A percentile compares a stretch with the other conserved stretches of the same genome.
Conservation (phyloP, 1,140 invertebrate genomes). For the Lasioglossum albipes region DNA sequence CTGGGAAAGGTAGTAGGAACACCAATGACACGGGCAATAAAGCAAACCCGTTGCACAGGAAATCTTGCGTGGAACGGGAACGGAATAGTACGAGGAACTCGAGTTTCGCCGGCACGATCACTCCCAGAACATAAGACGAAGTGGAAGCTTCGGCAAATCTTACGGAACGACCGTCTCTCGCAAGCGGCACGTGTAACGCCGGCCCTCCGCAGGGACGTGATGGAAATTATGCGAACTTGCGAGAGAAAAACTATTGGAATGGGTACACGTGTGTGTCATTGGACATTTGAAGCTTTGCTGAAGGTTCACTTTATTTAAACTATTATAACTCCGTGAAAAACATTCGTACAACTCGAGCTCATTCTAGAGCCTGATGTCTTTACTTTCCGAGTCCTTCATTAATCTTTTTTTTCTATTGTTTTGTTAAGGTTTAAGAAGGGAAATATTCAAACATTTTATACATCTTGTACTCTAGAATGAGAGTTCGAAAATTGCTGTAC, state of each 20-base stretch:
- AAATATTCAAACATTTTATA: too few relatives aligned
- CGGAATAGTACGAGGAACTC: neutral
- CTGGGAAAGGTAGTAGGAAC: neutral
- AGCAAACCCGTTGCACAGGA: conserved; percentile 20
- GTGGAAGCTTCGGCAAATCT: conserved; percentile 10
- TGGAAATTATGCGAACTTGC: conserved; percentile 26
- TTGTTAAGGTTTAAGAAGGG: too few relatives aligned
- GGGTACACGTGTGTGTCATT: too few relatives aligned
- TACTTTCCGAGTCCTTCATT: too few relatives aligned
- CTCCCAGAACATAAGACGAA: neutral
- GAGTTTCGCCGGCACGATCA: neutral
- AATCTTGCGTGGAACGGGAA: neutral
- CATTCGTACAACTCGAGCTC: too few relatives aligned
- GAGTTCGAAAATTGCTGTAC: too few relatives aligned
- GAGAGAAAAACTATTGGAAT: neutral
- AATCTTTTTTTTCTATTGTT: too few relatives aligned
- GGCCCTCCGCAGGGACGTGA: neutral
- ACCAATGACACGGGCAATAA: conserved; percentile 18
- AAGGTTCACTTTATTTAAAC: too few relatives aligned
- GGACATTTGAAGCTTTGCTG: too few relatives aligned
- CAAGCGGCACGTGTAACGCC: neutral
- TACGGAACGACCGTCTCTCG: neutral
- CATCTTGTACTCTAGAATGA: too few relatives aligned
- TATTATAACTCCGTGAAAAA: too few relatives aligned
- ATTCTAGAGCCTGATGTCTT: too few relatives aligned